phyloP scores from a whole-genome alignment of 2,888 invertebrate genomes.

The Diaperis boleti region DNA sequence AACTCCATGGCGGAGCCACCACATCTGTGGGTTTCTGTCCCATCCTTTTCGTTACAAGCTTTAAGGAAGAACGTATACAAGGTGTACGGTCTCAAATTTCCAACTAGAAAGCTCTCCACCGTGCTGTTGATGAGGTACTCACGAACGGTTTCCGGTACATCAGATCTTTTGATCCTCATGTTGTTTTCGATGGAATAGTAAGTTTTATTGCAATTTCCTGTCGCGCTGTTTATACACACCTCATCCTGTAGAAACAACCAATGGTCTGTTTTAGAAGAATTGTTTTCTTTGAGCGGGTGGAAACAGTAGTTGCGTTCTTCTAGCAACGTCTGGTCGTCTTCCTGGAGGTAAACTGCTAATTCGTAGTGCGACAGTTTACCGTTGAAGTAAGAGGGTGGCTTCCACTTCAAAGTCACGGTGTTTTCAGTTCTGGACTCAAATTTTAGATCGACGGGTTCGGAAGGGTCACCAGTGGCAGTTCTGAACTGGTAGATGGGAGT shows the following conservation, averaged over 20 bases:
- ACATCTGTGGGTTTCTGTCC: not conserved
- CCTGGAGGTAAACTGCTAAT: not conserved
- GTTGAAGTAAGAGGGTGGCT: not conserved
- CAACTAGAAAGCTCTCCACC: not conserved
- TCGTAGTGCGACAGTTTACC: constrained; percentile 7
- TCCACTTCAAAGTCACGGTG: not conserved
- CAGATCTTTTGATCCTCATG: too few relatives aligned
- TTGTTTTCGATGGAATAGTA: too few relatives aligned
- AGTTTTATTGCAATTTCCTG: too few relatives aligned
- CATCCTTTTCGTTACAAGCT: constrained; percentile 7
- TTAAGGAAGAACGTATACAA: constrained; percentile 3
- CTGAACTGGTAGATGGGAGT: constrained; percentile 6
- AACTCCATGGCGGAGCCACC: constrained; percentile 5
- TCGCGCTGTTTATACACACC: too few relatives aligned
- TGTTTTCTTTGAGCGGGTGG: not conserved
- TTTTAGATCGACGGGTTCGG: not conserved
- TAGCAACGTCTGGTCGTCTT: not conserved
- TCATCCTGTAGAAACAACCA: not conserved
- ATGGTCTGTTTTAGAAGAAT: not conserved
- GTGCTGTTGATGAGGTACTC: constrained; percentile 1
- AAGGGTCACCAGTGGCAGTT: constrained; percentile 6
- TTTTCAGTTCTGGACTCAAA: not conserved
- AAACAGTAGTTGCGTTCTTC: constrained; percentile 8
- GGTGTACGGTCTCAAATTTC: not conserved
- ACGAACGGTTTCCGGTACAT: not conserved